Evolutionary conservation across 2,888 invertebrate species (phyloP), one percentile per base, ranked within the genome.

Genomic region (Odiellus spinosus): DNA sequence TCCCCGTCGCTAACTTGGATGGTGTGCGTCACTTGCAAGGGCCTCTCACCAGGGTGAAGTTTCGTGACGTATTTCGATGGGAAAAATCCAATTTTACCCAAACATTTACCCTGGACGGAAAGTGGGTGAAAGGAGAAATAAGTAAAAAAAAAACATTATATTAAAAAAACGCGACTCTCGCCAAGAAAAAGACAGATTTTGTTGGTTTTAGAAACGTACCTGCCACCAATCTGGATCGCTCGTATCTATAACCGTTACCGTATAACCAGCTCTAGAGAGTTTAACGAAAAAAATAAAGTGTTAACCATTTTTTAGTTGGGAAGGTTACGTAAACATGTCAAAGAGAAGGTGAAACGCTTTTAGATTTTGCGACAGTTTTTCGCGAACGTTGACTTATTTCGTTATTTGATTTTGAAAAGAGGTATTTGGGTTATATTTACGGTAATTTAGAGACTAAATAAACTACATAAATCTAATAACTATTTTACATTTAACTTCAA

Each of bases 181-280:
- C 21, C 19, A 32, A 32, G 14, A 42, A 21, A 12, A 39, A 17
- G 36, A 14, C n/a, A n/a, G 2, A 17, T 19, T 2, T 12, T 14
- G 5, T 36, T 2, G 5, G 5, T 36, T 36, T 14, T 36, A 10
- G 10, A 36, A 10, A 36, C 14, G 50, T 51, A 64, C 64, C 60
- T 66, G 87, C 91, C 91, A 93, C 93, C 91, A 93, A 63, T 91
- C 90, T 11, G 84, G 82, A 67, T 93, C 91, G 0, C 88, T 80
- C 40, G 86, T 88, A 64, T 93, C 93, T 56, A 87, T 85, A 48
- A 91, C 88, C 11, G 85, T 88, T 45, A 93, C 83, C 67, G 81
- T 77, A 68, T 84, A 84, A 3, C 88, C 88, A 18, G 87, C 86
- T 57, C 73, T 71, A 63, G 55, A 65, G 44, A 60, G 63, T 44